A percentile compares a stretch with the other conserved stretches of the same genome.
These are phyloP conservation scores for Drymonia ruficornis DNA, from an alignment of 2,888 invertebrate genomes.

Conservation along the genomic window DNA sequence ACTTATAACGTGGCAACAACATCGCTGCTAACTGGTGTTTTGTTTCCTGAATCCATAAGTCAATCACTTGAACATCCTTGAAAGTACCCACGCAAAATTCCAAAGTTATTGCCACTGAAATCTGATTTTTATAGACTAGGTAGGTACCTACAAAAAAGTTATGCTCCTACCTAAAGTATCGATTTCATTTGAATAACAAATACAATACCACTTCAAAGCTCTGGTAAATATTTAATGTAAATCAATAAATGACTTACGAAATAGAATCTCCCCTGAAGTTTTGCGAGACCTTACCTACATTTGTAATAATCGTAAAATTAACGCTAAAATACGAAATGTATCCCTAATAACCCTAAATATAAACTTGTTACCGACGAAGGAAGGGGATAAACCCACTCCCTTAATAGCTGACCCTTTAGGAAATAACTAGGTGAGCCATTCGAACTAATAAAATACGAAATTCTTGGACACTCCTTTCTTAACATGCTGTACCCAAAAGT, in stretches of 20 bases:
- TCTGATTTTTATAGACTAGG: too few relatives aligned
- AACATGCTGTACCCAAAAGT: conserved; percentile 37
- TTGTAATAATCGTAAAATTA: conserved; percentile 31
- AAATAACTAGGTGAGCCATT: conserved; percentile 64
- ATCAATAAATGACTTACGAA: background rate
- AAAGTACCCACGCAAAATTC: too few relatives aligned
- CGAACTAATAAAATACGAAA: conserved; percentile 66
- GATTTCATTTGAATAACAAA: background rate
- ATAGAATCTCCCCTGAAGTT: conserved; percentile 12
- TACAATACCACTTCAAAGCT: background rate
- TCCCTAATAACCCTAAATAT: conserved; percentile 49
- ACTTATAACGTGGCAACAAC: too few relatives aligned
- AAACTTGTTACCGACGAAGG: conserved; percentile 51
- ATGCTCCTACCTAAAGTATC: background rate
- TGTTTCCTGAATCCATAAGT: too few relatives aligned
- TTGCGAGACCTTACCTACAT: conserved; percentile 20
- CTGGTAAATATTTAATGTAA: background rate
- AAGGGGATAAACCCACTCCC: conserved; percentile 57
- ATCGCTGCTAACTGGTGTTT: too few relatives aligned
- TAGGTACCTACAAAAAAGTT: too few relatives aligned
- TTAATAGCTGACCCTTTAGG: conserved; percentile 61
- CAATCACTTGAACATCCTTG: too few relatives aligned
- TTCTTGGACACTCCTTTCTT: conserved; percentile 59
- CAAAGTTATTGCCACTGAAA: too few relatives aligned
- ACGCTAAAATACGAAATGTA: conserved; percentile 38